phyloP scores from a whole-genome alignment of 2,888 invertebrate species.

The Pseudococcus jackbeardsleyi region DNA sequence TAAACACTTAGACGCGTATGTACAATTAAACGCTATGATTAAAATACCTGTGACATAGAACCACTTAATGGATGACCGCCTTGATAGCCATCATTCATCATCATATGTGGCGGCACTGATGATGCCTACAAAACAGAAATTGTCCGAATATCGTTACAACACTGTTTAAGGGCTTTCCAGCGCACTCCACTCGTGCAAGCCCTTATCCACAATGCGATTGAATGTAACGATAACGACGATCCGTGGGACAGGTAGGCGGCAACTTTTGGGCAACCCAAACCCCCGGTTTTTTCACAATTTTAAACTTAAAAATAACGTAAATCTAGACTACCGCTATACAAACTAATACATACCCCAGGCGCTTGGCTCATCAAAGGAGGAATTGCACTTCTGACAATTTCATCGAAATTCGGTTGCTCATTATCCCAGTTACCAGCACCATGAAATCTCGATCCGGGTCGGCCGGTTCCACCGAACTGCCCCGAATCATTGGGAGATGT shows the following conservation, averaged over 20 bases:
- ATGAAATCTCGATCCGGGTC: slow-evolving; percentile 72
- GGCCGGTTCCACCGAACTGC: slow-evolving; percentile 70
- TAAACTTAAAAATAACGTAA: background rate
- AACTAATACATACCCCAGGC: slow-evolving; percentile 65
- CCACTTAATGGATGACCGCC: slow-evolving; percentile 48
- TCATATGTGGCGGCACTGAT: slow-evolving; percentile 30
- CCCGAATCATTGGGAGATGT: slow-evolving; percentile 71
- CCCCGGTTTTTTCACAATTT: slow-evolving; percentile 25
- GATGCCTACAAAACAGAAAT: slow-evolving; percentile 41
- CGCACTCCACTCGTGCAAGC: background rate
- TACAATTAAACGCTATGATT: slow-evolving; percentile 28
- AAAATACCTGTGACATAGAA: slow-evolving; percentile 49
- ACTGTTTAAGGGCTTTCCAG: slow-evolving; percentile 33
- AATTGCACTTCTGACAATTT: slow-evolving; percentile 67
- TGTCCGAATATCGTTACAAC: slow-evolving; percentile 39
- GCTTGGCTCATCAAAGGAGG: slow-evolving; percentile 65
- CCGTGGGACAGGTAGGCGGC: slow-evolving; percentile 33
- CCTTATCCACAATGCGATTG: slow-evolving; percentile 35
- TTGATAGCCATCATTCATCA: slow-evolving; percentile 41
- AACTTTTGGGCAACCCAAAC: slow-evolving; percentile 47
- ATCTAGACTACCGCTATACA: background rate
- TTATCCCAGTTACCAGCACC: slow-evolving; percentile 70
- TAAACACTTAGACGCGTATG: background rate
- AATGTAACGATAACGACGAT: slow-evolving; percentile 34
- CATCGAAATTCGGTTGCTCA: slow-evolving; percentile 69